Conservation (phyloP, 2,888 invertebrate species). For the Campaea margaritaria region DNA sequence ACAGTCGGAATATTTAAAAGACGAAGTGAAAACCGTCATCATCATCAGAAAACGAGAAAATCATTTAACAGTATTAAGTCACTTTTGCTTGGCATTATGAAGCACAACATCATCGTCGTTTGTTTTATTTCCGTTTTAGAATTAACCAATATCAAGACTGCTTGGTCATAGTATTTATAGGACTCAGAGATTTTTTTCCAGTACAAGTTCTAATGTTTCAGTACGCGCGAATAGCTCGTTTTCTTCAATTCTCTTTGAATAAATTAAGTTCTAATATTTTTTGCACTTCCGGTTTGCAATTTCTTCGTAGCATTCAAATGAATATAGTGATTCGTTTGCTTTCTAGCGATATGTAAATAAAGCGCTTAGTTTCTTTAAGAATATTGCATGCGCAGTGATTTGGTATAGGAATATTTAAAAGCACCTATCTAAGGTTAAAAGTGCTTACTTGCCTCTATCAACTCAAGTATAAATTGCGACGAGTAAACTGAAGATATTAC, state of each 20-base stretch:
- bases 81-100: too few species aligned
- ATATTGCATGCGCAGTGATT: too few species aligned
- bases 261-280: constrained; percentile 35
- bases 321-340: not conserved
- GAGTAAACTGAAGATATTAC: too few species aligned
- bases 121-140: not conserved
- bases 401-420: not conserved
- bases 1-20: too few species aligned
- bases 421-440: too few species aligned
- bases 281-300: constrained; percentile 27
- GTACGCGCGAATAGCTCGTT: constrained; percentile 57
- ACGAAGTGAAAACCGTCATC: too few species aligned
- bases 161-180: constrained; percentile 2
- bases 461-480: too few species aligned
- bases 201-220: constrained; percentile 53
- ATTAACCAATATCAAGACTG: constrained; percentile 4
- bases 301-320: constrained; percentile 34
- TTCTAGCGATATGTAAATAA: not conserved
- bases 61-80: too few species aligned
- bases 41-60: too few species aligned
- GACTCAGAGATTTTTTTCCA: constrained; percentile 52
- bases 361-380: not conserved
- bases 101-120: not conserved
- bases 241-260: constrained; percentile 39
- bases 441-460: too few species aligned